phyloP scores from a whole-genome alignment of 2,113 vertebrate genomes.

The Vombatus ursinus region DNA sequence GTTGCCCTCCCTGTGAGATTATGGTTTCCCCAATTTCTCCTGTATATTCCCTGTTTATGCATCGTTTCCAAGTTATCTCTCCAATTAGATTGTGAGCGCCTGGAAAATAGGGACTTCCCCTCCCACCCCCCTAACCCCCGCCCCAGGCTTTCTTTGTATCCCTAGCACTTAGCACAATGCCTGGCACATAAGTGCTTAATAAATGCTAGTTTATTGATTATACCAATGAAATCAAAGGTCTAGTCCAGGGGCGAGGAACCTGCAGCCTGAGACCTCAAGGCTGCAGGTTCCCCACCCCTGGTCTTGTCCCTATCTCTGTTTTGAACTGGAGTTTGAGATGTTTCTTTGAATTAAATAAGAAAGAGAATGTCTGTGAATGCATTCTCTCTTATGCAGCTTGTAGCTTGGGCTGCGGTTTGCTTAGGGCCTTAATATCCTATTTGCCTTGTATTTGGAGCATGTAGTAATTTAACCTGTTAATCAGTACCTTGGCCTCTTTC shows the following conservation, averaged over 20 bases:
- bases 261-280: too few species aligned
- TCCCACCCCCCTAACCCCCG: too few species aligned
- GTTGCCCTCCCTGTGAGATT: neutral
- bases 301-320: neutral
- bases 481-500: conserved; percentile 35
- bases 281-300: too few species aligned
- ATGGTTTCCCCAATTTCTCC: neutral
- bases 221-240: neutral
- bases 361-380: conserved; percentile 12
- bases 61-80: neutral
- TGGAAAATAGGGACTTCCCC: neutral
- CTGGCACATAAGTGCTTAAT: neutral
- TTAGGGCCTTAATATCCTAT: conserved; percentile 47
- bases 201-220: neutral
- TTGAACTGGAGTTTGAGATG: neutral
- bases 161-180: neutral
- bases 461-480: conserved; percentile 49
- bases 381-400: conserved; percentile 53
- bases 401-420: conserved; percentile 43
- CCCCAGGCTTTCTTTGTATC: neutral
- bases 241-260: too few species aligned
- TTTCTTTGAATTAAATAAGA: conserved; percentile 63
- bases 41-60: neutral
- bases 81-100: neutral
- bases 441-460: conserved; percentile 47